phyloP scores from a whole-genome alignment of 92 coral and sea anemone genomes.

The Paragorgia papillata region DNA sequence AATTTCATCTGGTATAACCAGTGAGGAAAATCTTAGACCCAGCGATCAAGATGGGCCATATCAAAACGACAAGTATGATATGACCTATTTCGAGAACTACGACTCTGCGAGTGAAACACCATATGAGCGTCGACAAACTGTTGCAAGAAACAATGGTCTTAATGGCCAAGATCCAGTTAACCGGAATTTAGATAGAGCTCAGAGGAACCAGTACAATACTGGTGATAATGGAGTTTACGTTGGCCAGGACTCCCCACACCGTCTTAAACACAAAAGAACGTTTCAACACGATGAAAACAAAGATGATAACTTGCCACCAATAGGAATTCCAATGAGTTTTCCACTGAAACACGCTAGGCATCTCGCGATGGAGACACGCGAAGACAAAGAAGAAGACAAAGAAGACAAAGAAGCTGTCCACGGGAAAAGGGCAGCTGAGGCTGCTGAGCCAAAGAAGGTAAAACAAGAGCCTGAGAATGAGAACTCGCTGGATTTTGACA shows the following conservation, averaged over 20 bases:
- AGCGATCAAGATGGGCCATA: background rate
- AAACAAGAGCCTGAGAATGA: background rate
- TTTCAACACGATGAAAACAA: background rate
- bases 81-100: conserved; percentile 27
- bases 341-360: background rate
- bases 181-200: background rate
- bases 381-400: background rate
- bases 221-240: background rate
- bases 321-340: background rate
- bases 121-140: background rate
- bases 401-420: background rate
- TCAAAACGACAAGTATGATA: conserved; percentile 24
- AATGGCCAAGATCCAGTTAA: background rate
- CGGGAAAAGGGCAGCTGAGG: background rate
- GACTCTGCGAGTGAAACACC: background rate
- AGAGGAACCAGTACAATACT: background rate
- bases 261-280: background rate
- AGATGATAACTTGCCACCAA: conserved; percentile 11
- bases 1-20: too few relatives aligned
- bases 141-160: background rate
- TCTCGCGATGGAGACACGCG: background rate
- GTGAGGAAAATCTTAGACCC: background rate
- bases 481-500: conserved; percentile 31
- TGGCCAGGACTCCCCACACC: background rate
- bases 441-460: background rate